Percentiles rank a stretch among this genome's conserved stretches.
Conservation (phyloP, 2,888 invertebrate genomes). For the Syrista parreyssii region DNA sequence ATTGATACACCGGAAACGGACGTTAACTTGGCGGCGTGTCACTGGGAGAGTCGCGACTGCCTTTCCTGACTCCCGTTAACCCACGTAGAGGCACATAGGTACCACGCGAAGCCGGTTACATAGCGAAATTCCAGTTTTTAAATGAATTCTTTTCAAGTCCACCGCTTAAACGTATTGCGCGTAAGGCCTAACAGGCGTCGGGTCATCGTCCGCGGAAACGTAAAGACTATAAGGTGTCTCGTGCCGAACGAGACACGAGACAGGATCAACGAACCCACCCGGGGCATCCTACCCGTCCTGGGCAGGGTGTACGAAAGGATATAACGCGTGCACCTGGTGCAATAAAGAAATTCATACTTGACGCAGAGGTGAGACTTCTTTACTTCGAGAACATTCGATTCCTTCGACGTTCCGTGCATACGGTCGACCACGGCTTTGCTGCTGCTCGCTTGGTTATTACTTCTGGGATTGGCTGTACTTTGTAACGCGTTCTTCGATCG, state of each 20-base stretch:
- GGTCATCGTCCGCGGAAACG: conserved; percentile 53
- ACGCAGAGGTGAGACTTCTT: background rate
- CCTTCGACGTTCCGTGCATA: background rate
- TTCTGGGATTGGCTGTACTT: background rate
- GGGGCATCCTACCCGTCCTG: background rate
- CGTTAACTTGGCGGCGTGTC: background rate
- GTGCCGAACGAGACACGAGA: background rate
- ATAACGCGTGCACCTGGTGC: background rate
- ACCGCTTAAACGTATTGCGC: background rate
- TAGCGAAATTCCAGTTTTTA: conserved; percentile 31
- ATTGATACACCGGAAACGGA: background rate
- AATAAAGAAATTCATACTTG: background rate
- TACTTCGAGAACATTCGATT: background rate
- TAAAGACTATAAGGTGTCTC: conserved; percentile 25
- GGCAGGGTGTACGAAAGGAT: background rate
- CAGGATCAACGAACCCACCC: conserved; percentile 34
- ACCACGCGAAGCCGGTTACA: background rate
- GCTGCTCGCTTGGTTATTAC: no score
- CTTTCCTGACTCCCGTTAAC: background rate
- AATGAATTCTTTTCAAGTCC: conserved; percentile 22
- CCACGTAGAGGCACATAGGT: background rate
- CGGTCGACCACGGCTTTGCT: no score
- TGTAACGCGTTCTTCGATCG: background rate
- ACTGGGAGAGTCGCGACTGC: background rate
- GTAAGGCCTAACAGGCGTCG: conserved; percentile 14